Conservation (phyloP, 1,140 invertebrate species). For the Neuroterus valhalla region DNA sequence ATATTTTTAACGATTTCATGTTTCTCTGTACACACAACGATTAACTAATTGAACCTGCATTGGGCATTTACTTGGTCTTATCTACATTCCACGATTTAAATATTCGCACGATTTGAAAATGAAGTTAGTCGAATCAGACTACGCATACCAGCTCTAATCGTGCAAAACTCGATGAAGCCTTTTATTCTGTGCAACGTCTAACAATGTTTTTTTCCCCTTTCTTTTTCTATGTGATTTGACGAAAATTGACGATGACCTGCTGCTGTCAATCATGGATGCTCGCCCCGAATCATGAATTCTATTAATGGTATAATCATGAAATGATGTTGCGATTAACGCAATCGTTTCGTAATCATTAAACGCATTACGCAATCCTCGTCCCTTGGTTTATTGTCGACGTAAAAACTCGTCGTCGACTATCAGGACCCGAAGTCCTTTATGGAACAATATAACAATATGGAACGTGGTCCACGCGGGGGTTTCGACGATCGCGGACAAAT, state of each 20-base stretch:
- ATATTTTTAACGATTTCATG: background rate
- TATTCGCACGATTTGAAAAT: background rate
- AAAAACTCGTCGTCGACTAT: constrained; percentile 6
- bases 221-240: constrained; percentile 76
- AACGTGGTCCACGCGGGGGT: constrained; percentile 69
- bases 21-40: background rate
- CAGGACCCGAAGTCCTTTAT: constrained; percentile 74
- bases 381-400: background rate
- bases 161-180: constrained; percentile 29
- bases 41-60: constrained; percentile 35
- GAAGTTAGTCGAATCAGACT: background rate
- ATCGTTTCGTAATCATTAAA: background rate
- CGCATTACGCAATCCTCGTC: constrained; percentile 4
- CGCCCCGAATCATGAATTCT: constrained; percentile 62
- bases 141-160: constrained; percentile 31
- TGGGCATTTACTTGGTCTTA: constrained; percentile 71
- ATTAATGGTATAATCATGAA: constrained; percentile 1
- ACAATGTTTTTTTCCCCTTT: constrained; percentile 75
- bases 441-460: constrained; percentile 74
- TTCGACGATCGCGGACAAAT: constrained; percentile 73
- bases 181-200: constrained; percentile 60
- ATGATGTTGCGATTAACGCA: constrained; percentile 32
- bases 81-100: background rate
- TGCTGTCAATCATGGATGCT: constrained; percentile 75
- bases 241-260: constrained; percentile 76